Evolutionary conservation across 2,797 vertebrate genomes (phyloP).

Genomic region (Craterocephalus amniculus): DNA sequence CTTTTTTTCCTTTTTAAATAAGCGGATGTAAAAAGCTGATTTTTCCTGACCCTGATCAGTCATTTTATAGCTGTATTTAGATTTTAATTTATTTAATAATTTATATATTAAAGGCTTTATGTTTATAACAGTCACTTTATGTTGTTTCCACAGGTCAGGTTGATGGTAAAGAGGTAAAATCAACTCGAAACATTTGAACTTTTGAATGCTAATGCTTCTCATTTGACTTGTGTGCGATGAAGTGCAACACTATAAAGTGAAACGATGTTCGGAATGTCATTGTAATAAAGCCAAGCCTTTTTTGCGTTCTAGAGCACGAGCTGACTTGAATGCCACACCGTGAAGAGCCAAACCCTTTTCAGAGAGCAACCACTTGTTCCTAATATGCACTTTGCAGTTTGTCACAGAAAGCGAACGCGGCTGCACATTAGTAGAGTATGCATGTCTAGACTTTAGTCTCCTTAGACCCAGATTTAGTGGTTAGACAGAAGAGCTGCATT

Average conservation of each 20-base stretch:
- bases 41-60: slow-evolving; percentile 60
- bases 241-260: slow-evolving; percentile 55
- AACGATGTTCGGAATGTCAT: slow-evolving; percentile 59
- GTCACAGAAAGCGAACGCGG: slow-evolving; percentile 53
- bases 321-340: slow-evolving; percentile 54
- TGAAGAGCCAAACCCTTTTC: slow-evolving; percentile 67
- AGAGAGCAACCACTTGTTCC: slow-evolving; percentile 58
- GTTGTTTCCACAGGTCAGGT: slow-evolving; percentile 51
- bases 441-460: slow-evolving; percentile 76
- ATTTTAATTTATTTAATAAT: slow-evolving; percentile 70
- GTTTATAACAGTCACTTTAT: slow-evolving; percentile 62
- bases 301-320: slow-evolving; percentile 54
- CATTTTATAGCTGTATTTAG: slow-evolving; percentile 61
- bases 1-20: slow-evolving; percentile 58
- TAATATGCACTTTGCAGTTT: slow-evolving; percentile 73
- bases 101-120: slow-evolving; percentile 63
- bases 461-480: slow-evolving; percentile 58
- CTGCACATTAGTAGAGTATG: slow-evolving; percentile 67
- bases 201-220: slow-evolving; percentile 60
- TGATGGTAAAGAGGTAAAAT: slow-evolving; percentile 33
- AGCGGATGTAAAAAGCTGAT: slow-evolving; percentile 67
- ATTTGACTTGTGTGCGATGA: slow-evolving; percentile 58
- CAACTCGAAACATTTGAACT: slow-evolving; percentile 36
- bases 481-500: slow-evolving; percentile 69
- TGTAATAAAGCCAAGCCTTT: slow-evolving; percentile 62